These are phyloP conservation scores for Cydia pomonella DNA, from an alignment of 1,140 invertebrate genomes.

Conservation along the genomic window DNA sequence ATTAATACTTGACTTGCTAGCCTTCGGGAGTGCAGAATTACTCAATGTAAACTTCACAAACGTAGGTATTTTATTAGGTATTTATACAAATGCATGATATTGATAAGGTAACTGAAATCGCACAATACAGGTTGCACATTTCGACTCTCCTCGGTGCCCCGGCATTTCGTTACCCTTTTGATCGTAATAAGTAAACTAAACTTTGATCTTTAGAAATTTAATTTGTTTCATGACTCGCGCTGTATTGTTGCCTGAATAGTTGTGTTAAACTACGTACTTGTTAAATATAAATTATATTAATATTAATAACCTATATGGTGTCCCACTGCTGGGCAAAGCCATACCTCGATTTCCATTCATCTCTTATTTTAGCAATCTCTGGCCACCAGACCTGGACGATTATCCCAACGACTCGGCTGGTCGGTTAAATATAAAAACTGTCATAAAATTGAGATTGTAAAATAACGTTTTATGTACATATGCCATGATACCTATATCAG, in stretches of 20 bases:
- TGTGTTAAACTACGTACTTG: neutral
- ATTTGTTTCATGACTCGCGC: neutral
- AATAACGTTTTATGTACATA: too few species aligned
- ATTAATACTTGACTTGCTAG: constrained; percentile 19
- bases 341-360: too few species aligned
- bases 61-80: neutral
- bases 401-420: too few species aligned
- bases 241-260: neutral
- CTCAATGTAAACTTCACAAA: neutral
- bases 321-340: too few species aligned
- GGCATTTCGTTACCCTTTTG: neutral
- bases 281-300: too few species aligned
- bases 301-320: too few species aligned
- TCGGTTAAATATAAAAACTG: too few species aligned
- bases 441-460: too few species aligned
- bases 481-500: too few species aligned
- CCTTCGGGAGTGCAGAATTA: neutral
- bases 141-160: neutral
- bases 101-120: neutral
- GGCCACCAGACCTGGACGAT: too few species aligned
- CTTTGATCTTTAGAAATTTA: neutral
- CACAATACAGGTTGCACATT: neutral
- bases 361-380: too few species aligned
- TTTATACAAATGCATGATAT: neutral
- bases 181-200: neutral